Base-by-base conservation (phyloP, 1,140 invertebrate species). In the Psix sp. region DNA sequence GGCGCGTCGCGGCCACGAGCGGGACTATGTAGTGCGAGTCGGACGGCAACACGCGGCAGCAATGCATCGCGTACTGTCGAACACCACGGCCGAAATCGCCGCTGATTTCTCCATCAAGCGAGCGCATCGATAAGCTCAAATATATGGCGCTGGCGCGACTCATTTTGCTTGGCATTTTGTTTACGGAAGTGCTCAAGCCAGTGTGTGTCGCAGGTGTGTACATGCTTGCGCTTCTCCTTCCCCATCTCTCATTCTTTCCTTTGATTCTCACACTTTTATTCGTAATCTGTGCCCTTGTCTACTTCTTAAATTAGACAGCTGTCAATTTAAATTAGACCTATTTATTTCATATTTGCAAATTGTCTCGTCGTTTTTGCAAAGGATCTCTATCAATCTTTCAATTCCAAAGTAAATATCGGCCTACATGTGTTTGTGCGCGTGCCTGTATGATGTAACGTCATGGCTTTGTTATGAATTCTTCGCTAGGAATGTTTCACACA, bases 141-240 rank as follows among this genome's bases (percentile, higher is more conserved):
- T 86, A 84, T 86, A 87, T 87, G 86, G 86, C 86, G 84, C 84
- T 83, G 83, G 84, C 83, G 80, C 84, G 86, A 81, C 82, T 87
- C 77, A 77, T 87, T 80, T 80, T 87, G 76, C 82, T 87, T 77
- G 79, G 84, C 80, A 84, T 87, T 77, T 87, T 87, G 82, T 85
- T 87, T 84, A 86, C 86, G 82, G 86, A 87, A 86, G 84, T 84
- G 79, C 74, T 86, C 56, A 78, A 82, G 78, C 80, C 82, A 76
- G 79, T 76, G 79, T 80, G 75, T 77, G 73, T 78, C 76, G 82
- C 84, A 86, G 84, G 84, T 87, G 78, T 60, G 81, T 81, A 42
- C 33, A 35, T n/a, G n/a, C n/a, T n/a, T n/a, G n/a, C n/a, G n/a
- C n/a, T n/a, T n/a, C n/a, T n/a, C n/a, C n/a, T n/a, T n/a, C n/a